Conservation (phyloP, 1,140 invertebrate genomes). For the Eriosoma lanigerum region DNA sequence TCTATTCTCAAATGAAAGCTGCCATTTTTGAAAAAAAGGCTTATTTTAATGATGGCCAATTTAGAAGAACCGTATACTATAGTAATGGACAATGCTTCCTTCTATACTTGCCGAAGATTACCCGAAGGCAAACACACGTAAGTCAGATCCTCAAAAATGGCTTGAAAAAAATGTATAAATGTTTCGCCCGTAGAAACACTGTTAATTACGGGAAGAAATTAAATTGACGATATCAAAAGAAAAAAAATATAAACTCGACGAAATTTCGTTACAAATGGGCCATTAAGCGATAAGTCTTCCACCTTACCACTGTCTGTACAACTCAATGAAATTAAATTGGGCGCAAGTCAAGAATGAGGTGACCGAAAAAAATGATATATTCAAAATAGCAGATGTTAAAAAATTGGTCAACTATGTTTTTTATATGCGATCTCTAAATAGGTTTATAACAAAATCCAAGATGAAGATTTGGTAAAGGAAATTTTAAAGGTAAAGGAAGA, state of each 20-base stretch:
- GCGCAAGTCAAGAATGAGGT: neutral
- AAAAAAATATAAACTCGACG: constrained; percentile 54
- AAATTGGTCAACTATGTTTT: neutral
- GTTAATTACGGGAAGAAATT: too few relatives aligned
- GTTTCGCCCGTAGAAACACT: too few relatives aligned
- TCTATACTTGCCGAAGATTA: too few relatives aligned
- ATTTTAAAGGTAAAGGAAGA: too few relatives aligned
- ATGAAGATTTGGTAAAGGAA: neutral
- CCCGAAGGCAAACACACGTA: too few relatives aligned
- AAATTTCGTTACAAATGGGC: constrained; percentile 46
- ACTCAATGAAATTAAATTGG: neutral
- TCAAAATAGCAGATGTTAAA: neutral
- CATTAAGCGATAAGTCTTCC: too few relatives aligned
- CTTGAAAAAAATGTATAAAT: too few relatives aligned
- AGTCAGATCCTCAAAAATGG: too few relatives aligned
- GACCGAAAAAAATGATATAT: neutral
- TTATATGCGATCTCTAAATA: neutral
- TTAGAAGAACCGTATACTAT: neutral
- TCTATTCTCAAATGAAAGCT: too few relatives aligned
- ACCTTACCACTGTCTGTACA: too few relatives aligned
- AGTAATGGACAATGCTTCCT: neutral
- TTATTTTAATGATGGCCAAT: neutral
- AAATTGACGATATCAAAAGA: neutral
- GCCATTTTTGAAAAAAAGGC: neutral
- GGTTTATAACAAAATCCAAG: neutral